phyloP scores from a whole-genome alignment of 2,888 invertebrate genomes.

The Zhengitettix transpicula region DNA sequence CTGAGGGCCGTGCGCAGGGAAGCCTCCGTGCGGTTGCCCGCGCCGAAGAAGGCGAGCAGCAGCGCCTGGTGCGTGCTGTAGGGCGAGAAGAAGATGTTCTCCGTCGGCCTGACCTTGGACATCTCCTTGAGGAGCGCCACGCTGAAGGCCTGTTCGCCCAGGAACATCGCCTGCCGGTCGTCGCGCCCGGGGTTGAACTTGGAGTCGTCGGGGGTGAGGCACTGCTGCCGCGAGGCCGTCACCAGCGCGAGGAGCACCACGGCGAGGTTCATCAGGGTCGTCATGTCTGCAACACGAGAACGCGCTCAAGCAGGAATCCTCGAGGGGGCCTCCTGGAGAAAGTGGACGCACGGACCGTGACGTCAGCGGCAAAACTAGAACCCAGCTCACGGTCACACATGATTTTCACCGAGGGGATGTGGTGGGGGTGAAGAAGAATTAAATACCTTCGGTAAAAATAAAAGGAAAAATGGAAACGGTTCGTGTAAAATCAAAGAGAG shows the following conservation, averaged over 20 bases:
- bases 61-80: conserved; percentile 71
- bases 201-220: conserved; percentile 30
- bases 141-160: conserved; percentile 49
- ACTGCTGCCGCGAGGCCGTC: conserved; percentile 24
- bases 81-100: conserved; percentile 77
- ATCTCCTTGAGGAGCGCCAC: conserved; percentile 50
- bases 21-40: conserved; percentile 51
- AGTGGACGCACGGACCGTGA: too few species aligned
- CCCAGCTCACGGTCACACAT: too few species aligned
- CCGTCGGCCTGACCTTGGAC: conserved; percentile 43
- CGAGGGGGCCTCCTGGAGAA: too few species aligned
- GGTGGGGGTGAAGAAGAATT: too few species aligned
- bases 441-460: too few species aligned
- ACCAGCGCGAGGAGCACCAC: neutral
- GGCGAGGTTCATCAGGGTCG: neutral
- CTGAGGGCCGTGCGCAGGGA: conserved; percentile 43
- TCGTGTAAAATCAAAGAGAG: too few species aligned
- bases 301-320: too few species aligned
- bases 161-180: conserved; percentile 14
- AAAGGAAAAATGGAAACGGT: too few species aligned
- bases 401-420: too few species aligned
- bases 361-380: too few species aligned
- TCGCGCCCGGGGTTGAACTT: conserved; percentile 18
- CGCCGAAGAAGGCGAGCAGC: conserved; percentile 59
- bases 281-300: neutral